Evolutionary conservation across 1,140 invertebrate species (phyloP), one percentile per base, ranked within the genome.

Genomic region (Apis florea): DNA sequence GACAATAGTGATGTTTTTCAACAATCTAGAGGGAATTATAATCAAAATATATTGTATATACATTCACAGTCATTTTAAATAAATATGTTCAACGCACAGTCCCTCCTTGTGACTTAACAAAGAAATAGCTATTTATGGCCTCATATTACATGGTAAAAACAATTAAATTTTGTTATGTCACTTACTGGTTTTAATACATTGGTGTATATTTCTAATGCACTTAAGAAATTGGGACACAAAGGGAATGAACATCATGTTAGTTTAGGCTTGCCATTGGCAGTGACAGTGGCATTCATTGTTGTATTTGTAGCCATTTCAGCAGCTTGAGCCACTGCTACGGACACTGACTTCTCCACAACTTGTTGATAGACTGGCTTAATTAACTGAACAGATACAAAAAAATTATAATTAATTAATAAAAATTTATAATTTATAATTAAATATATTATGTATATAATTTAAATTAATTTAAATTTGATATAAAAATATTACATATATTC

Each of bases 341-440:
- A 95, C 88, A 97, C 95, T 88, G 96, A 96, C 93, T 96, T 96
- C 92, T 97, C 96, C 89, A 97, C 94, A 87, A 96, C 96, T 76
- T 95, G 94, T 91, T 97, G 96, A 91, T 97, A 97, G 72, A 96
- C 91, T 70, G 97, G 96, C 90, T 97, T 97, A 96, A 97, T 96
- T 75, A 96, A 93, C 97, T 97, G 93, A 68, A 95, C 94, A 89
- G 82, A 89, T 90, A 83, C 76, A 86, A 78, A 76, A 79, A 75
- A 68, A 84, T 53, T 40, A 40, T 40, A 40, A 40, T 40, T 40
- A 40, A 40, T 40, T 40, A 40, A 40, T 40, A 40, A 40, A 40
- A 40, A 40, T 40, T 40, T 40, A 40, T 40, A 40, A 40, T 40
- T 40, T 40, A 40, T 6, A 40, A 40, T 6, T 6, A 40, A 40